Conservation (phyloP, 2,888 invertebrate species). For the Reticulitermes lucifugus region DNA sequence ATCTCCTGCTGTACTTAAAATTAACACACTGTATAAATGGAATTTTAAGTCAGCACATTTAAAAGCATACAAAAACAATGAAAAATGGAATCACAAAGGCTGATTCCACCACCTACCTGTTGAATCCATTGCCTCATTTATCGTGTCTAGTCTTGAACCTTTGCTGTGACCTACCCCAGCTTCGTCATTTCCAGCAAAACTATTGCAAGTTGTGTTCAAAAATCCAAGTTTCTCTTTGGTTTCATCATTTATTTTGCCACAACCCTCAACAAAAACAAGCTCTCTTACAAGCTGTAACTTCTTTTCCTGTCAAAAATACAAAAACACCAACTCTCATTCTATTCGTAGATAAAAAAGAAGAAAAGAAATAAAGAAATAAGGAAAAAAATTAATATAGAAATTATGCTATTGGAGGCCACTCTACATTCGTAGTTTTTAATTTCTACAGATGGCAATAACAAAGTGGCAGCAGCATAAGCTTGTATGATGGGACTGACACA, state of each 20-base stretch:
- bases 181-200: slow-evolving; percentile 62
- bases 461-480: too few relatives aligned
- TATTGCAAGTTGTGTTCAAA: slow-evolving; percentile 72
- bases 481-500: too few relatives aligned
- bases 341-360: background rate
- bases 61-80: too few relatives aligned
- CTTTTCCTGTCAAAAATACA: slow-evolving; percentile 69
- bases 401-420: too few relatives aligned
- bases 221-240: slow-evolving; percentile 85
- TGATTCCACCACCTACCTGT: slow-evolving; percentile 68
- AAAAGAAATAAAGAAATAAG: too few relatives aligned
- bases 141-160: slow-evolving; percentile 58
- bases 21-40: too few relatives aligned
- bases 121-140: slow-evolving; percentile 76
- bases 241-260: slow-evolving; percentile 79
- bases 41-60: too few relatives aligned
- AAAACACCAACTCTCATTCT: background rate
- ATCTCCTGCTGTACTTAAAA: too few relatives aligned
- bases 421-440: too few relatives aligned
- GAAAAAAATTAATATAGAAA: too few relatives aligned
- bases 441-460: too few relatives aligned
- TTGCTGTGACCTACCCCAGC: background rate
- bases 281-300: slow-evolving; percentile 81
- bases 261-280: slow-evolving; percentile 76
- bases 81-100: too few relatives aligned